Percentiles rank a stretch among this genome's conserved stretches.
Evolutionary conservation across 2,888 invertebrate species (phyloP).

Genomic region (Apodemia mormo): DNA sequence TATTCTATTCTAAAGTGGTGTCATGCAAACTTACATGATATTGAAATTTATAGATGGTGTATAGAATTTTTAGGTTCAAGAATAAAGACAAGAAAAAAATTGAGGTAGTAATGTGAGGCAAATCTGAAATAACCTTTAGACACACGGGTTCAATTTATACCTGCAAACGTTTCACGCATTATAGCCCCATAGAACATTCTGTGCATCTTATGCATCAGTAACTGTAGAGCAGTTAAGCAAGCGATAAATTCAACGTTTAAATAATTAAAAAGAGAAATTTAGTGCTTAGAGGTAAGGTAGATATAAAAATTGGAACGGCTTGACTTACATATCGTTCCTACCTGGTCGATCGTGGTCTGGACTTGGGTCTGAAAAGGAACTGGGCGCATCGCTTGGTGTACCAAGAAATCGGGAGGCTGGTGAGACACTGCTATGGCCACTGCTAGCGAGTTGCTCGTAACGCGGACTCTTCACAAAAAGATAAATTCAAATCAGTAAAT

Average conservation of each 20-base stretch:
- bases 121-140: background rate
- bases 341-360: slow-evolving; percentile 75
- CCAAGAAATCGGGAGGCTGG: slow-evolving; percentile 66
- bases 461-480: slow-evolving; percentile 63
- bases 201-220: slow-evolving; percentile 21
- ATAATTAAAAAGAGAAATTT: slow-evolving; percentile 21
- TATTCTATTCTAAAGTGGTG: slow-evolving; percentile 39
- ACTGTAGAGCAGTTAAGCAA: slow-evolving; percentile 24
- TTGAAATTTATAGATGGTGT: background rate
- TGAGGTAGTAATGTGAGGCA: background rate
- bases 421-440: slow-evolving; percentile 72
- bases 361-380: slow-evolving; percentile 69
- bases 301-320: slow-evolving; percentile 76
- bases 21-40: slow-evolving; percentile 34
- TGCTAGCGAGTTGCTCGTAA: slow-evolving; percentile 75
- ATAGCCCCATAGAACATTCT: slow-evolving; percentile 13
- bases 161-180: slow-evolving; percentile 16
- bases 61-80: slow-evolving; percentile 10
- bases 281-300: slow-evolving; percentile 47
- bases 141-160: slow-evolving; percentile 13
- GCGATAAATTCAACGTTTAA: slow-evolving; percentile 16
- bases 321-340: slow-evolving; percentile 81
- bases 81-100: background rate
- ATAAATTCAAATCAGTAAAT: slow-evolving; percentile 21
- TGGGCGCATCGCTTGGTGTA: slow-evolving; percentile 69